These are phyloP conservation scores for Sylvia borin DNA, from an alignment of 2,797 vertebrate species.

Conservation along the genomic window DNA sequence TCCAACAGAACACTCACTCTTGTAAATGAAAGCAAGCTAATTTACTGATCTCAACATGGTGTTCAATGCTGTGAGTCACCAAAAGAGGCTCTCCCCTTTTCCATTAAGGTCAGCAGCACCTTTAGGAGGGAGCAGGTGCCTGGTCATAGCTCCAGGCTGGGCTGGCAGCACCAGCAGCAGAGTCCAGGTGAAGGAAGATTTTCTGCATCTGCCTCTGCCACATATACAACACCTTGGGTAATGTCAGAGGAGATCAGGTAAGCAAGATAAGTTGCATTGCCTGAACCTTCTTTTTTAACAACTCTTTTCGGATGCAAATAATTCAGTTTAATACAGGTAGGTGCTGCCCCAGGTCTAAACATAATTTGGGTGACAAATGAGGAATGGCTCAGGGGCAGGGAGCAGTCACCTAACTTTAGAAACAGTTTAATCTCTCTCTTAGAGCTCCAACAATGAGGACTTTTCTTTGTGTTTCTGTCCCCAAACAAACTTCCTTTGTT, in stretches of 20 bases:
- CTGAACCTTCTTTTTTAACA: background rate
- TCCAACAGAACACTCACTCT: background rate
- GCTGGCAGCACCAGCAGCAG: background rate
- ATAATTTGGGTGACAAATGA: slow-evolving; percentile 49
- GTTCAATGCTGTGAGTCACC: slow-evolving; percentile 22
- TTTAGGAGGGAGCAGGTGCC: background rate
- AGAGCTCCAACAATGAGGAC: background rate
- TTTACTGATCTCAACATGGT: slow-evolving; percentile 16
- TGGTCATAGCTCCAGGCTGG: background rate
- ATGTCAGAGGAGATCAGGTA: background rate
- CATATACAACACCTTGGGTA: background rate
- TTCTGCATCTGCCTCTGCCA: background rate
- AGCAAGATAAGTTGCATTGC: background rate
- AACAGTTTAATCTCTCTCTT: slow-evolving; percentile 19
- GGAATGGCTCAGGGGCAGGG: background rate
- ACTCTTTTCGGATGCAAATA: slow-evolving; percentile 41
- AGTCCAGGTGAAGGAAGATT: background rate
- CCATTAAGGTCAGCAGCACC: slow-evolving; percentile 1
- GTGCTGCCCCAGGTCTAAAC: background rate
- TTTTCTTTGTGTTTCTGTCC: slow-evolving; percentile 51
- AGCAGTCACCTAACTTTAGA: slow-evolving; percentile 14
- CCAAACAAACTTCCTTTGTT: slow-evolving; percentile 71
- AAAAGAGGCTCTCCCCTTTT: slow-evolving; percentile 2
- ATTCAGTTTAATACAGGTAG: slow-evolving; percentile 5
- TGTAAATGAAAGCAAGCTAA: background rate